Conservation (phyloP, 2,797 vertebrate species). For the Mastacembelus armatus region DNA sequence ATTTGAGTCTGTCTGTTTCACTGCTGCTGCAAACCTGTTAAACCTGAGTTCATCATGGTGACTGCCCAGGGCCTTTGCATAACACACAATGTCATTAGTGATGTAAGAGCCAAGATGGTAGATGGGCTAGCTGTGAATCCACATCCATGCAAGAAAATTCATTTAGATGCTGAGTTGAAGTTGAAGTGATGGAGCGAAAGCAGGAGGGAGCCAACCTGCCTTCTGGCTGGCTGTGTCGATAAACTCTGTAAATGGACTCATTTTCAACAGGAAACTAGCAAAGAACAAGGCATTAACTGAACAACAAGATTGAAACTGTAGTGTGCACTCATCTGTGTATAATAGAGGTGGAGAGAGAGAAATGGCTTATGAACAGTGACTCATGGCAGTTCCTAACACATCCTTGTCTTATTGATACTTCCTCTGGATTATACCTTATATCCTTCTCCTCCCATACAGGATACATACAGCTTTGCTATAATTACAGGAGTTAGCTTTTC, state of each 20-base stretch:
- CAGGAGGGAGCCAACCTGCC: conserved; percentile 43
- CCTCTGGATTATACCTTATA: conserved; percentile 71
- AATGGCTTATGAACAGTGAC: conserved; percentile 52
- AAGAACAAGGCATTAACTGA: conserved; percentile 70
- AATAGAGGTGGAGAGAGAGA: conserved; percentile 4
- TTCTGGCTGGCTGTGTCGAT: conserved; percentile 60
- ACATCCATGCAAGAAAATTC: too few species aligned
- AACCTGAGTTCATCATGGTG: too few species aligned
- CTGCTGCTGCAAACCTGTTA: too few species aligned
- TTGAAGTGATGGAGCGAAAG: too few species aligned
- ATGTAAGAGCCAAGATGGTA: too few species aligned
- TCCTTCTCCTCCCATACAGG: conserved; percentile 55
- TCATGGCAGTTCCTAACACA: conserved; percentile 65
- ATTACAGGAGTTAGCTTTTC: conserved; percentile 56
- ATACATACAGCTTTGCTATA: conserved; percentile 42
- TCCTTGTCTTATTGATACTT: conserved; percentile 71
- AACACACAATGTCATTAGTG: too few species aligned
- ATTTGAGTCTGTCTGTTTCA: too few species aligned
- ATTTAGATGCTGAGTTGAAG: too few species aligned
- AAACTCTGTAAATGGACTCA: conserved; percentile 53
- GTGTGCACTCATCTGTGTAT: conserved; percentile 22
- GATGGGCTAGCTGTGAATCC: too few species aligned
- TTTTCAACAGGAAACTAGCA: conserved; percentile 70
- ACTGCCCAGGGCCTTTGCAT: too few species aligned
- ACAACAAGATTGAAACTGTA: conserved; percentile 63